phyloP scores from a whole-genome alignment of 2,113 vertebrate genomes.

The Scytalopus superciliaris region DNA sequence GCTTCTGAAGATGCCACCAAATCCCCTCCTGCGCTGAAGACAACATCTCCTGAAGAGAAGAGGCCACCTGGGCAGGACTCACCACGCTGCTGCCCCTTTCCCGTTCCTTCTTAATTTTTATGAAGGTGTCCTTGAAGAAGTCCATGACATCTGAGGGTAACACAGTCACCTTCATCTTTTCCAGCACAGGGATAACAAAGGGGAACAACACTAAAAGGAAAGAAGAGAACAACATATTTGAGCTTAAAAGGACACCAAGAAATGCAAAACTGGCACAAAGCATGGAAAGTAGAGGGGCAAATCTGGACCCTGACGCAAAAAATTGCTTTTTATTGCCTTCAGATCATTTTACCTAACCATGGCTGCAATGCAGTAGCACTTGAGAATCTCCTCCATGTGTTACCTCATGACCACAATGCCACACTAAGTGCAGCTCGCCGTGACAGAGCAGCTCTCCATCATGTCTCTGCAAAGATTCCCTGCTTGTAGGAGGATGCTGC shows the following conservation, averaged over 20 bases:
- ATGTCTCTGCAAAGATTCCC: neutral
- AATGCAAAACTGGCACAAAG: neutral
- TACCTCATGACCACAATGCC: neutral
- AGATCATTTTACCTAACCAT: neutral
- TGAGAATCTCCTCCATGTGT: neutral
- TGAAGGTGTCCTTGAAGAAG: constrained; percentile 70
- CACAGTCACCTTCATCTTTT: constrained; percentile 71
- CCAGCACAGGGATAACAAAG: constrained; percentile 50
- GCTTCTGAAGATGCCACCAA: neutral
- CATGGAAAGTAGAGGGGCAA: neutral
- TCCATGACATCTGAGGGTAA: constrained; percentile 47
- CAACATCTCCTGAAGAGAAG: neutral
- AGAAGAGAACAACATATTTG: neutral
- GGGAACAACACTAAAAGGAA: constrained; percentile 76
- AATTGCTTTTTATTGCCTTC: neutral
- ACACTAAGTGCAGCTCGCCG: neutral
- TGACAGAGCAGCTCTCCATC: neutral
- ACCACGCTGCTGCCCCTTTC: neutral
- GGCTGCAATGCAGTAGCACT: neutral
- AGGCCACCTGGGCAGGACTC: neutral
- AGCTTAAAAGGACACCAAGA: neutral
- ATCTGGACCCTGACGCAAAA: neutral
- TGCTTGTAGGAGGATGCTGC: neutral
- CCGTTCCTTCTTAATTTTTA: constrained; percentile 73
- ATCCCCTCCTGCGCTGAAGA: neutral